Evolutionary conservation across 2,888 invertebrate species (phyloP), one percentile per base, ranked within the genome.

Genomic region (Ophioninae sp.): DNA sequence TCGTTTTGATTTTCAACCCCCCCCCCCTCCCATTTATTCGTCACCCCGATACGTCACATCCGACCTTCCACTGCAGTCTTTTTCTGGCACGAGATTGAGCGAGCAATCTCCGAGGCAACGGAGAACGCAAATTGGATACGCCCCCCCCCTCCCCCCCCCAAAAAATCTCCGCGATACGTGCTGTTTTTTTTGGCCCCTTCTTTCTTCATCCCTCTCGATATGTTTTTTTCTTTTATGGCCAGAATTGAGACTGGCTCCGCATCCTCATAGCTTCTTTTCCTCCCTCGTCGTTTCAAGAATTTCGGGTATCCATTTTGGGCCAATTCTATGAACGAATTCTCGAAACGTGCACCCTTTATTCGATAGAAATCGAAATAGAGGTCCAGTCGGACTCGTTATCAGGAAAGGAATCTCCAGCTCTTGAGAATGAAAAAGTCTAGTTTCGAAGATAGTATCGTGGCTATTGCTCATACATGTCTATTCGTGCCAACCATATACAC

Each of bases 101-200:
- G 78, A 30, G 74, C 10, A 20, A 75, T 78, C 74, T 84, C 83
- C 83, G 63, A 73, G 77, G 80, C 74, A 81, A 85, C 81, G 73
- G 77, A 69, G 58, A 71, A 82, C 73, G 76, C 85, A 85, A 86
- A 86, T 86, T 86, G 86, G 86, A 86, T 85, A 83, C 75, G 68
- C 67, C 67, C 79, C 30, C 17, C 20, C n/a, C n/a, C n/a, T n/a
- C n/a, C n/a, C n/a, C n/a, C n/a, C n/a, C n/a, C n/a, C n/a, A n/a
- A n/a, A 41, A 44, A 39, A 73, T 82, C 72, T 64, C 65, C 79
- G 79, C 82, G 74, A 78, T 77, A 73, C 73, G 59, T 51, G 51
- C 5, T 17, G 20, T 58, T 13, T 63, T 77, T 63, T 75, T 65
- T 56, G 20, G 72, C 56, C 41, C 73, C 59, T 51, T 61, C 37